phyloP scores from a whole-genome alignment of 2,113 vertebrate species.

The Leuciscus idus region DNA sequence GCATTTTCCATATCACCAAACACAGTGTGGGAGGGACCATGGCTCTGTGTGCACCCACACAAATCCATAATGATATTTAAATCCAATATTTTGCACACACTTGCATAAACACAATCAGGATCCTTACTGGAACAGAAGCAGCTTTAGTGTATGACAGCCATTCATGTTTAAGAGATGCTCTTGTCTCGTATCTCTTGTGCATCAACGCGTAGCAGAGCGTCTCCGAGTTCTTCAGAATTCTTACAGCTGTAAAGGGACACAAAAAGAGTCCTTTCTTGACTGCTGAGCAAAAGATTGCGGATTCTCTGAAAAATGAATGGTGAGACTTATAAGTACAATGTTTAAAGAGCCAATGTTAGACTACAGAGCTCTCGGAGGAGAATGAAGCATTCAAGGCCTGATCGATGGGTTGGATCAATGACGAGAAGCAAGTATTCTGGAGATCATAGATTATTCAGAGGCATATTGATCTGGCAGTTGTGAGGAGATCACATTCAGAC shows the following conservation, averaged over 20 bases:
- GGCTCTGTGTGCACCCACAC: neutral
- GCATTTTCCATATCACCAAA: neutral
- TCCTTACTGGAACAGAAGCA: neutral
- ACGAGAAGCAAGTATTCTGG: slow-evolving; percentile 27
- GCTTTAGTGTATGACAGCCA: neutral
- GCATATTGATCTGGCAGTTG: slow-evolving; percentile 29
- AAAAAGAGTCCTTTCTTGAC: slow-evolving; percentile 23
- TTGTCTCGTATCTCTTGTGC: neutral
- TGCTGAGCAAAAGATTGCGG: slow-evolving; percentile 8
- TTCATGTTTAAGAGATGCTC: neutral
- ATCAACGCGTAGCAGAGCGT: neutral
- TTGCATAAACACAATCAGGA: neutral
- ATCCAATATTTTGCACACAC: neutral
- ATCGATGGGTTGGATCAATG: slow-evolving; percentile 35
- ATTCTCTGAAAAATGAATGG: slow-evolving; percentile 12
- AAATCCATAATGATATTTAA: slow-evolving; percentile 32
- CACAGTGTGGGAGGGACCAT: neutral
- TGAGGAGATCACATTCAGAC: slow-evolving; percentile 4
- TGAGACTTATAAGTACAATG: neutral
- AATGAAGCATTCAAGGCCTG: slow-evolving; percentile 13
- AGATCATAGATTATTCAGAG: slow-evolving; percentile 51
- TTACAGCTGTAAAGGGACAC: neutral
- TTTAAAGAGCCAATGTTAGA: neutral
- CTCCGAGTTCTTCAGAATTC: neutral
- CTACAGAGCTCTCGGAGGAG: slow-evolving; percentile 18